Percentiles rank a stretch among this genome's conserved stretches.
These are phyloP conservation scores for Varanus komodoensis DNA, from an alignment of 2,113 vertebrate species.

Conservation along the genomic window DNA sequence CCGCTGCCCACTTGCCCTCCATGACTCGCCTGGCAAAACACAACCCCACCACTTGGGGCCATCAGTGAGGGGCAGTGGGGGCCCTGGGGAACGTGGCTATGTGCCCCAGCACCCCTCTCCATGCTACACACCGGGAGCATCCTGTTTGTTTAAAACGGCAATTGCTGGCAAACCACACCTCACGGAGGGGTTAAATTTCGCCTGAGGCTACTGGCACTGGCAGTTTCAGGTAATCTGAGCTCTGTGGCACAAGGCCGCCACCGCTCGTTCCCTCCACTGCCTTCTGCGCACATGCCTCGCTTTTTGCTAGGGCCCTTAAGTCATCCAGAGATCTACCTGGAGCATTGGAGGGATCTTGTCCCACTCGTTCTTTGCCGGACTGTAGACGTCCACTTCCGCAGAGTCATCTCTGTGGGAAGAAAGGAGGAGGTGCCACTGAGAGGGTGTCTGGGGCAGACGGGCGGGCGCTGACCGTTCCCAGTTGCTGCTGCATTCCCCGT, in stretches of 20 bases:
- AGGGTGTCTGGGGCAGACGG: accelerated
- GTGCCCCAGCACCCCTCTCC: too few species aligned
- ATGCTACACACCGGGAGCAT: too few species aligned
- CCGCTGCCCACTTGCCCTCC: too few species aligned
- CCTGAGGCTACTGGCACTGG: too few species aligned
- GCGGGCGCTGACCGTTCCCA: too few species aligned
- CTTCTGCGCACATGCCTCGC: not conserved
- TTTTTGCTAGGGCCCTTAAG: not conserved
- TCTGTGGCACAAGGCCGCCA: not conserved
- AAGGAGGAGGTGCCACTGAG: not conserved
- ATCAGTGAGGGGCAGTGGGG: too few species aligned
- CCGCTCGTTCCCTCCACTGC: not conserved
- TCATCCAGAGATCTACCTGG: constrained; percentile 79
- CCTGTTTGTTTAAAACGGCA: too few species aligned
- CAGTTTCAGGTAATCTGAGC: not conserved
- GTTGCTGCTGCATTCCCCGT: not conserved
- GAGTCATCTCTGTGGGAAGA: constrained; percentile 88
- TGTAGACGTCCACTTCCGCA: constrained; percentile 93
- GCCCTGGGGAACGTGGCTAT: too few species aligned
- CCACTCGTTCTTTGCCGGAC: constrained; percentile 92
- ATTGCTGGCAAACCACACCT: too few species aligned
- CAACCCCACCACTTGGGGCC: too few species aligned
- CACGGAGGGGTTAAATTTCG: too few species aligned
- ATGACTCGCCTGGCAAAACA: too few species aligned
- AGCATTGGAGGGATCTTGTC: constrained; percentile 94